Base-by-base conservation (phyloP, 2,888 invertebrate genomes). In the Dendrolimus houi region DNA sequence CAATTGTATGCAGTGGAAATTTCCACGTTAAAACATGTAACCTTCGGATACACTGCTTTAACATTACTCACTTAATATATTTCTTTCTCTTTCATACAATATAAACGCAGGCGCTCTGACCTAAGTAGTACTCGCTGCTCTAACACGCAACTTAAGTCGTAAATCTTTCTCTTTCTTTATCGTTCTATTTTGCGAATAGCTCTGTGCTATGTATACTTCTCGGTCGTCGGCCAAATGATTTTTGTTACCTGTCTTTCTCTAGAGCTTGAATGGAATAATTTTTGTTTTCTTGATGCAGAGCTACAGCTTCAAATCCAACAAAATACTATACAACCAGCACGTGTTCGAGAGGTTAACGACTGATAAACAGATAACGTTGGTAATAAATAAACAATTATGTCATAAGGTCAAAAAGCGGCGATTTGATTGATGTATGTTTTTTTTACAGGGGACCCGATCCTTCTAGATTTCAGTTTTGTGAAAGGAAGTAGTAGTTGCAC, bases 131-230 rank as follows among this genome's bases (percentile, higher is more conserved):
- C 60, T 67, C 41, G 73, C 87, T 75, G 71, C 77, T 89, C 79
- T 65, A 66, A 77, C 88, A 59, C 64, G 41, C 59, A 54, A 58
- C 79, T 86, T 74, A 70, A 41, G 59, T 54, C 61, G 81, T 89
- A 78, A 74, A 57, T 63, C 73, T 64, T 58, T 88, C 88, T 86
- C 84, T 76, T 71, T 89, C 81, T 60, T 64, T 79, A 83, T 74
- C 86, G 85, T 88, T 87, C 87, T 87, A 87, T 88, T 89, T 87
- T 87, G 87, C 89, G 87, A 81, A 90, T 89, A 90, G 90, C 90
- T 90, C 86, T 77, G 81, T 78, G 85, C 85, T 88, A 88, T 90
- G 89, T 89, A 88, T 89, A 89, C 90, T 89, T 90, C 90, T 90
- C 90, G 82, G 89, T 90, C 90, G 87, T 80, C 83, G 81, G 79